Evolutionary conservation across 2,797 vertebrate genomes (phyloP).

Genomic region (Apodemus agrarius): DNA sequence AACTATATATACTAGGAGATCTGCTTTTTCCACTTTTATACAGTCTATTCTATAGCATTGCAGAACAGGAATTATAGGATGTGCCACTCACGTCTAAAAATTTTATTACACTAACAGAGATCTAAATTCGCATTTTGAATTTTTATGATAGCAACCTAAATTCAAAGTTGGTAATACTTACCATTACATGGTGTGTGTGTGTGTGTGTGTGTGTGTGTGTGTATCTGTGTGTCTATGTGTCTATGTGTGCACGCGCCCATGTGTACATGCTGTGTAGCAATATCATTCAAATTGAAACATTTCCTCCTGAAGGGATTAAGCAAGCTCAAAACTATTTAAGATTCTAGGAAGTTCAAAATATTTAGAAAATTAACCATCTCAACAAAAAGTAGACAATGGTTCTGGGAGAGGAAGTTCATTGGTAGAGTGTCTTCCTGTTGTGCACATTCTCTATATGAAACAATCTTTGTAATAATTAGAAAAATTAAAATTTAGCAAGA

Average conservation of each 20-base stretch:
- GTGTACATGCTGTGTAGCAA: background rate
- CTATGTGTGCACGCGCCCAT: too few relatives aligned
- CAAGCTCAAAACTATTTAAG: background rate
- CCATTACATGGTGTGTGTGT: background rate
- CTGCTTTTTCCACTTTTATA: background rate
- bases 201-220: background rate
- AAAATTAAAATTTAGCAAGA: conserved; percentile 17
- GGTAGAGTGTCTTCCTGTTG: too few relatives aligned
- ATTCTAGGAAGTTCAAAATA: background rate
- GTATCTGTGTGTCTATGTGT: too few relatives aligned
- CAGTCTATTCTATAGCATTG: background rate
- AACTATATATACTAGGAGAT: background rate
- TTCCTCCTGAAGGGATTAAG: background rate
- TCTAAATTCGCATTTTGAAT: background rate
- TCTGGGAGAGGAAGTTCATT: background rate
- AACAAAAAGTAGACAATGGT: too few relatives aligned
- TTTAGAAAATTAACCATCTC: background rate
- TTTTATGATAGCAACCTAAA: conserved; percentile 52
- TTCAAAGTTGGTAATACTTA: conserved; percentile 23
- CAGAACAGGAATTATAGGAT: background rate
- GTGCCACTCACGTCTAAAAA: conserved; percentile 47
- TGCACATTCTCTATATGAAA: background rate
- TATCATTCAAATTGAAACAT: background rate
- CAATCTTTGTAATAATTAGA: background rate
- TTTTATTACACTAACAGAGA: conserved; percentile 55